Base-by-base conservation (phyloP, 2,113 vertebrate species). In the Cercocebus atys region DNA sequence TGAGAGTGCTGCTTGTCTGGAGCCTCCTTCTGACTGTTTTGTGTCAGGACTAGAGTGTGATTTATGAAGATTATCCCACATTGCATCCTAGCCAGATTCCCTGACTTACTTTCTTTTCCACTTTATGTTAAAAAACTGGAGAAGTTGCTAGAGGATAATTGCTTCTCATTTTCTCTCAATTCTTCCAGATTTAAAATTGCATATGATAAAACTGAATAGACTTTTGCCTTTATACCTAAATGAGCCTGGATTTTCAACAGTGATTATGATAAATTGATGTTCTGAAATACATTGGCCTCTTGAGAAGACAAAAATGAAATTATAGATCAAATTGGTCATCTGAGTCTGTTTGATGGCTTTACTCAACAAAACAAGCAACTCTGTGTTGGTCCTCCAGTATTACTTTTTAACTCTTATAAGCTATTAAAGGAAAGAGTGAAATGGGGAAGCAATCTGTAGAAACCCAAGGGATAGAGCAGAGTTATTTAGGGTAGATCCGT, bases 41-140 rank as follows among this genome's bases (percentile, higher is more conserved):
- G 55, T 85, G 35, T 91, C 27, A 38, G 45, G 43, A 25, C 32
- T 55, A 70, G 38, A 66, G 59, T 93, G 13, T 84, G 35, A 80
- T 88, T 88, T 88, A 79, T 88, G 40, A n/a, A 11, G n/a, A 84
- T 50, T 92, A 23, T 32, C 61, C 45, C 61, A 35, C 10, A n/a
- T 57, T 79, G 32, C 9, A 38, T 96, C 8, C 23, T 95, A 66
- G 45, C 38, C 68, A 92, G 38, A 78, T 75, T 73, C 45, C 35
- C 55, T 76, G 73, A 17, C 64, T 85, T 84, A 80, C 27, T 64
- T 64, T 93, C 30, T 82, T 95, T 94, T 78, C 13, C 90, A 70
- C 66, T 90, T 86, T 81, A 20, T 82, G 70, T 57, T 70, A 93
- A 95, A 95, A 96, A 93, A 4, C n/a, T 84, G 22, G 27, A 91